These are phyloP conservation scores for Acyrthosiphon pisum DNA, from an alignment of 1,140 invertebrate species.

Conservation along the genomic window DNA sequence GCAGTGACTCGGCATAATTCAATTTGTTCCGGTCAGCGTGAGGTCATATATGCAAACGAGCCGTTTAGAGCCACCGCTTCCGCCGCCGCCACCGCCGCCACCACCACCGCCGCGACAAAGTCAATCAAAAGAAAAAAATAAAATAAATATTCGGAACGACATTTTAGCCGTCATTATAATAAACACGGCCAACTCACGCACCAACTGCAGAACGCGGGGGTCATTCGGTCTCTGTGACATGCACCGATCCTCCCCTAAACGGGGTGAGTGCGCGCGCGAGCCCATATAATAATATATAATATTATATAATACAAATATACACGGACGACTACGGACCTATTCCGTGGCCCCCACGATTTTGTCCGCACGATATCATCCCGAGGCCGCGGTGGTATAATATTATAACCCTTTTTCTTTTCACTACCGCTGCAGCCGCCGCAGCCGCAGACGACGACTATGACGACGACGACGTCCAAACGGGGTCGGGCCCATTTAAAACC, in stretches of 20 bases:
- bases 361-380: neutral
- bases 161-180: slow-evolving; percentile 48
- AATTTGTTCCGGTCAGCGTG: slow-evolving; percentile 57
- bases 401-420: slow-evolving; percentile 37
- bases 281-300: neutral
- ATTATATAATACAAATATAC: neutral
- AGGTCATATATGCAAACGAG: slow-evolving; percentile 50
- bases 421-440: neutral
- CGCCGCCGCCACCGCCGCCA: neutral
- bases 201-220: neutral
- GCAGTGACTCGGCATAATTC: slow-evolving; percentile 55
- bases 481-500: slow-evolving; percentile 33
- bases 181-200: neutral
- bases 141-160: slow-evolving; percentile 24
- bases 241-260: slow-evolving; percentile 43
- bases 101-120: neutral
- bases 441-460: neutral
- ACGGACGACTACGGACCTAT: neutral
- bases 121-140: slow-evolving; percentile 31
- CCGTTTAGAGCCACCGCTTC: slow-evolving; percentile 38
- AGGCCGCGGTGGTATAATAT: no score
- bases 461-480: neutral
- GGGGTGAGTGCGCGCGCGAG: slow-evolving; percentile 34
- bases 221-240: slow-evolving; percentile 12
- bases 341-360: neutral